phyloP scores from a whole-genome alignment of 1,140 invertebrate species.

The Mizuhopecten yessoensis region DNA sequence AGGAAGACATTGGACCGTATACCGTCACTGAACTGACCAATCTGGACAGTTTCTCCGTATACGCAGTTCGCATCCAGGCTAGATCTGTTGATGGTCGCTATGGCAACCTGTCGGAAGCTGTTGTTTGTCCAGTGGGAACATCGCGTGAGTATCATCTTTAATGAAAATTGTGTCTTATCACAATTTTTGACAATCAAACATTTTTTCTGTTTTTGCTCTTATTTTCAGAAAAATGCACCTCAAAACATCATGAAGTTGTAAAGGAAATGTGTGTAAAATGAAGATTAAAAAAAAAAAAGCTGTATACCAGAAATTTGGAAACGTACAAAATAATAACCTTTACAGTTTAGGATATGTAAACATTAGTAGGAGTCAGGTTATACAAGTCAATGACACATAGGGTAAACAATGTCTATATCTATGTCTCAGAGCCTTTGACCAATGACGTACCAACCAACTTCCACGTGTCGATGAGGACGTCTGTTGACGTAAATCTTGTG shows the following conservation, averaged over 20 bases:
- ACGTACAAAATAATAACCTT: too few relatives aligned
- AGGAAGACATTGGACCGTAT: conserved; percentile 78
- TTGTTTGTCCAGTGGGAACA: conserved; percentile 68
- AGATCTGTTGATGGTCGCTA: conserved; percentile 77
- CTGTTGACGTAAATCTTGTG: conserved; percentile 87
- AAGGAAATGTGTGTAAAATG: too few relatives aligned
- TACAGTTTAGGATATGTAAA: too few relatives aligned
- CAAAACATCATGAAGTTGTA: too few relatives aligned
- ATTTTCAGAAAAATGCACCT: too few relatives aligned
- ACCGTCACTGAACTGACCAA: conserved; percentile 90
- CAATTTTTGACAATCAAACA: too few relatives aligned
- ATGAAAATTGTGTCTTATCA: too few relatives aligned
- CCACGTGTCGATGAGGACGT: conserved; percentile 72
- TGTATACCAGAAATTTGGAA: too few relatives aligned
- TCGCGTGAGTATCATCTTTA: conserved; percentile 57
- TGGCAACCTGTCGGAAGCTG: conserved; percentile 78
- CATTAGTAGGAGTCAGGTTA: too few relatives aligned
- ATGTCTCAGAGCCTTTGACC: conserved; percentile 64
- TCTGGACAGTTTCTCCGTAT: conserved; percentile 95
- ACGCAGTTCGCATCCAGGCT: conserved; percentile 92
- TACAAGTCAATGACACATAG: too few relatives aligned
- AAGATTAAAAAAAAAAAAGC: too few relatives aligned
- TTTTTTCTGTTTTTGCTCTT: too few relatives aligned
- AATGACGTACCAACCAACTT: conserved; percentile 77
- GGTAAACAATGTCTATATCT: not conserved